A percentile compares a stretch with the other conserved stretches of the same genome.
phyloP scores from a whole-genome alignment of 2,888 invertebrate species.

The Coremacera marginata region DNA sequence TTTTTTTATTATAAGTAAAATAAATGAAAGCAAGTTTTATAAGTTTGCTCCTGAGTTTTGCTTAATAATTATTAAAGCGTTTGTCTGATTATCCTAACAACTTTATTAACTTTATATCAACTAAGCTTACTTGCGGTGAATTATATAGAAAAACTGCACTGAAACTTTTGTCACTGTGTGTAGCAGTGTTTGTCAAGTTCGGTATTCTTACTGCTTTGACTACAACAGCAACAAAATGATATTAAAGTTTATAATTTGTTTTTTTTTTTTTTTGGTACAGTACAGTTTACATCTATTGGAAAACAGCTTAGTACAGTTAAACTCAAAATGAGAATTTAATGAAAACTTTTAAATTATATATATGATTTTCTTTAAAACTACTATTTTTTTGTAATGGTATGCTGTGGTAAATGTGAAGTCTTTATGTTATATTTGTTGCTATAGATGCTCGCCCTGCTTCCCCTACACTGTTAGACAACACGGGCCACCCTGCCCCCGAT shows the following conservation, averaged over 20 bases:
- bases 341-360: conserved; percentile 3
- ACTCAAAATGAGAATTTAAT: no score
- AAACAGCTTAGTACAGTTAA: not conserved
- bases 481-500: conserved; percentile 82
- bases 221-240: not conserved
- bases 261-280: not conserved
- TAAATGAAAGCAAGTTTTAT: conserved; percentile 38
- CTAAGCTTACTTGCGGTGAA: conserved; percentile 56
- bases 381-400: conserved; percentile 68
- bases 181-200: conserved; percentile 9
- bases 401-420: conserved; percentile 71
- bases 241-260: not conserved
- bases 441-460: conserved; percentile 90
- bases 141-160: conserved; percentile 53
- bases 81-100: not conserved
- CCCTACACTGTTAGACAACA: conserved; percentile 90
- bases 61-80: not conserved
- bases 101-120: conserved; percentile 19
- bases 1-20: not conserved
- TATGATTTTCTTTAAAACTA: conserved; percentile 41
- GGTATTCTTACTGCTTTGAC: conserved; percentile 10
- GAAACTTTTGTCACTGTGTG: conserved; percentile 35
- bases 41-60: conserved; percentile 30
- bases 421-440: conserved; percentile 92
- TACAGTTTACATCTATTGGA: not conserved